phyloP scores from a whole-genome alignment of 2,113 vertebrate species.

The Electrona antarctica region DNA sequence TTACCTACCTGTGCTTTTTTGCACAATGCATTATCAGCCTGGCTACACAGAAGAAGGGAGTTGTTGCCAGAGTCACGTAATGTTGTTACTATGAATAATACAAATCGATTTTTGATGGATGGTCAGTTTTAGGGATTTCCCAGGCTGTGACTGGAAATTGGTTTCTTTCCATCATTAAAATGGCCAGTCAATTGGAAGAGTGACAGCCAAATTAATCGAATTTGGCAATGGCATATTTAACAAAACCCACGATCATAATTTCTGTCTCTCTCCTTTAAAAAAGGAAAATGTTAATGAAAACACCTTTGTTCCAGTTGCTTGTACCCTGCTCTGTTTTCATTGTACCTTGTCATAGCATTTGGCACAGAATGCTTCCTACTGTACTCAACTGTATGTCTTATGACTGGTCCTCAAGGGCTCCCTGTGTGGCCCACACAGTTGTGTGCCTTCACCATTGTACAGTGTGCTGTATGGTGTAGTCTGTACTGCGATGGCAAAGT shows the following conservation, averaged over 20 bases:
- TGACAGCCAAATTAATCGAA: too few relatives aligned
- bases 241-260: too few relatives aligned
- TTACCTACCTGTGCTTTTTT: slow-evolving; percentile 22
- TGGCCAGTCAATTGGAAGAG: too few relatives aligned
- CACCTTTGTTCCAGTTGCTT: not conserved
- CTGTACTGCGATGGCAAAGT: not conserved
- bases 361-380: not conserved
- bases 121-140: slow-evolving; percentile 47
- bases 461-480: not conserved
- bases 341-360: slow-evolving; percentile 3
- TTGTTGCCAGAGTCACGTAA: slow-evolving; percentile 32
- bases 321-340: not conserved
- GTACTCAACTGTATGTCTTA: not conserved
- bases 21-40: slow-evolving; percentile 23
- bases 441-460: slow-evolving; percentile 21
- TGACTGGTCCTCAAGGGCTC: not conserved
- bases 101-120: slow-evolving; percentile 25
- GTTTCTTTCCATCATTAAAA: slow-evolving; percentile 20
- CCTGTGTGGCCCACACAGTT: not conserved
- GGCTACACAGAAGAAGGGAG: slow-evolving; percentile 38
- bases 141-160: slow-evolving; percentile 19
- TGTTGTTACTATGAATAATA: slow-evolving; percentile 34
- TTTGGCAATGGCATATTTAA: too few relatives aligned
- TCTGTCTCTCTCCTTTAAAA: too few relatives aligned
- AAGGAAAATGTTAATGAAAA: not conserved